These are phyloP conservation scores for Nipponacmea schrenckii DNA, from an alignment of 2,888 invertebrate species.

Conservation along the genomic window DNA sequence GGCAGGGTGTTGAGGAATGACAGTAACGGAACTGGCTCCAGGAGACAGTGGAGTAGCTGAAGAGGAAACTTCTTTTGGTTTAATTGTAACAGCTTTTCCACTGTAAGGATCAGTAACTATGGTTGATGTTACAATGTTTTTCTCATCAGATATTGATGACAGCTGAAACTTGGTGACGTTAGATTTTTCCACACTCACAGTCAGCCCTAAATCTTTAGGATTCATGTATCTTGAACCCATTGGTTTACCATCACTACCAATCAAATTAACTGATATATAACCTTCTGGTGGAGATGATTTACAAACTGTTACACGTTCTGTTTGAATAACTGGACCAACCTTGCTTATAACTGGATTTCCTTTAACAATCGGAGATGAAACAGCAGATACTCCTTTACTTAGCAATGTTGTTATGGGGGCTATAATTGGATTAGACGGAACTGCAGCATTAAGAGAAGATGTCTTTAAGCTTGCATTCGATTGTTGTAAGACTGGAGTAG, in stretches of 20 bases:
- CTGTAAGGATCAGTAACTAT: not conserved
- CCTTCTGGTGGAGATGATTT: not conserved
- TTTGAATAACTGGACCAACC: too few species aligned
- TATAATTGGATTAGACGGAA: too few species aligned
- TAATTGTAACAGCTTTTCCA: not conserved
- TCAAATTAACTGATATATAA: not conserved
- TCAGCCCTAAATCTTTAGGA: not conserved
- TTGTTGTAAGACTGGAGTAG: too few species aligned
- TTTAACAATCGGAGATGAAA: too few species aligned
- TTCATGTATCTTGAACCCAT: not conserved
- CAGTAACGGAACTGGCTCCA: not conserved
- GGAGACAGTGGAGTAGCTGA: not conserved
- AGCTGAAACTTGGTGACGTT: slow-evolving; percentile 4
- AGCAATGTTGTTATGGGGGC: too few species aligned
- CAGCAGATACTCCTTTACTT: too few species aligned
- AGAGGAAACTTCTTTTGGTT: not conserved
- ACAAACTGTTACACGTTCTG: too few species aligned
- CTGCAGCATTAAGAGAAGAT: too few species aligned
- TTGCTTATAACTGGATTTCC: too few species aligned
- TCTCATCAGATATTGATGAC: not conserved
- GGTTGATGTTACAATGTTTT: not conserved
- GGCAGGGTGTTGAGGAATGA: not conserved
- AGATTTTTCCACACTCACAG: not conserved
- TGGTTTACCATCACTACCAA: slow-evolving; percentile 3
- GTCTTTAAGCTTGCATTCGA: too few species aligned